Evolutionary conservation across 2,113 vertebrate species (phyloP), one percentile per base, ranked within the genome.

Genomic region (Ramphastos sulfuratus): DNA sequence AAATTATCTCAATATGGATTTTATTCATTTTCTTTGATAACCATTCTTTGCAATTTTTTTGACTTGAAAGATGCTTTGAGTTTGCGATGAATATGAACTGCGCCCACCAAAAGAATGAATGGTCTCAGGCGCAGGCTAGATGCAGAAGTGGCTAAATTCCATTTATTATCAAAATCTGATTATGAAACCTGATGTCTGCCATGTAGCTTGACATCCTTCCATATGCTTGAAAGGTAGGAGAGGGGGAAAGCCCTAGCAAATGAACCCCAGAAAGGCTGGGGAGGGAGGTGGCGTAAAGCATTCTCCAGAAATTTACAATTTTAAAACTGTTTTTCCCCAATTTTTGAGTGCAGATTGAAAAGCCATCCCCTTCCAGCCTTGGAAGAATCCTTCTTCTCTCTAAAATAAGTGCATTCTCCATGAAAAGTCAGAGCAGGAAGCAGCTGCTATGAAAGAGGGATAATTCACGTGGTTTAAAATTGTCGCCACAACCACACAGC

Each of bases 1-100:
- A 98, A 98, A 98, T 98, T 98, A 98, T 98, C 98, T 98, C 98
- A 98, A 98, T 98, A 98, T 98, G 98, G 98, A 98, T 98, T 98
- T 98, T 98, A 98, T 98, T 98, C 98, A 98, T 98, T 98, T 98
- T 97, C 98, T 98, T 98, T 98, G 97, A 98, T 98, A 98, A 97
- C 97, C 96, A 97, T 98, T 98, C 98, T 98, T 97, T 96, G 97
- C 94, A 75, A 96, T 97, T 97, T 97, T 97, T 96, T 94, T 82
- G 95, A 97, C 96, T 97, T 97, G 97, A 98, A 98, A 98, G 97
- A 97, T 98, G 96, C 96, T 98, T 97, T 98, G 95, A 94, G 42
- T 97, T 97, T 95, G 96, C 65, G 54, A 76, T 89, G 96, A 97
- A 97, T 97, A 95, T 97, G 98, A 98, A 90, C 95, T 69, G 97